A percentile compares a stretch with the other conserved stretches of the same genome.
Evolutionary conservation across 2,888 invertebrate species (phyloP).

Genomic region (Lordiphosa andalusiaca): DNA sequence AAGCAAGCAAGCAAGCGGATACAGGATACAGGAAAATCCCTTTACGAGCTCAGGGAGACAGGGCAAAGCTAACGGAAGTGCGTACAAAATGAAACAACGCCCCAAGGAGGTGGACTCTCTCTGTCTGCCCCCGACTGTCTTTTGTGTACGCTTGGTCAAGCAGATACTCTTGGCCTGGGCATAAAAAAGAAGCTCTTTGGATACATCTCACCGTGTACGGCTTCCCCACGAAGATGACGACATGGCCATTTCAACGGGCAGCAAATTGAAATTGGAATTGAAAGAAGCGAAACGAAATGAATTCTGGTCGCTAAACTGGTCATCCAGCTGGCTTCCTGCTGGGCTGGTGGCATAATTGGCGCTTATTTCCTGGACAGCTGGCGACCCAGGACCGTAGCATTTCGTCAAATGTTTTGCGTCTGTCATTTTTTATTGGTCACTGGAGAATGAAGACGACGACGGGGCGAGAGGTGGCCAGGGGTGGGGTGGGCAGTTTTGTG

Average conservation of each 20-base stretch:
- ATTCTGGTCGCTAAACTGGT: slow-evolving; percentile 36
- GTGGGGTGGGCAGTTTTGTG: slow-evolving; percentile 39
- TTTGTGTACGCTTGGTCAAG: slow-evolving; percentile 70
- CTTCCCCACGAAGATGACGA: slow-evolving; percentile 26
- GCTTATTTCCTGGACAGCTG: slow-evolving; percentile 77
- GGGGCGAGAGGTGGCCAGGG: not conserved
- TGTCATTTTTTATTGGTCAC: slow-evolving; percentile 68
- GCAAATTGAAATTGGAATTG: slow-evolving; percentile 76
- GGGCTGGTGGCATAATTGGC: slow-evolving; percentile 76
- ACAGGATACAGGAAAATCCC: slow-evolving; percentile 70
- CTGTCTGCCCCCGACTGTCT: slow-evolving; percentile 14
- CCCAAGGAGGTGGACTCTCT: slow-evolving; percentile 11
- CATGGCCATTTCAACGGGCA: slow-evolving; percentile 57
- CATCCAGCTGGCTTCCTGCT: slow-evolving; percentile 59
- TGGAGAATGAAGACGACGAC: slow-evolving; percentile 50
- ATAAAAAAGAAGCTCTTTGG: slow-evolving; percentile 39
- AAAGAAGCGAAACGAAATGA: slow-evolving; percentile 16
- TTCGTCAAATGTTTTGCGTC: slow-evolving; percentile 67
- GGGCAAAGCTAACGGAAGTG: slow-evolving; percentile 59
- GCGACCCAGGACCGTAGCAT: slow-evolving; percentile 39
- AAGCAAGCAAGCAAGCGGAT: slow-evolving; percentile 40
- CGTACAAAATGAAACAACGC: slow-evolving; percentile 71
- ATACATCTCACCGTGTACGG: slow-evolving; percentile 22
- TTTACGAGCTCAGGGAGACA: slow-evolving; percentile 54
- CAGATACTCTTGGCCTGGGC: slow-evolving; percentile 50